Base-by-base conservation (phyloP, 2,888 invertebrate species). In the Holacanthella duospinosa region DNA sequence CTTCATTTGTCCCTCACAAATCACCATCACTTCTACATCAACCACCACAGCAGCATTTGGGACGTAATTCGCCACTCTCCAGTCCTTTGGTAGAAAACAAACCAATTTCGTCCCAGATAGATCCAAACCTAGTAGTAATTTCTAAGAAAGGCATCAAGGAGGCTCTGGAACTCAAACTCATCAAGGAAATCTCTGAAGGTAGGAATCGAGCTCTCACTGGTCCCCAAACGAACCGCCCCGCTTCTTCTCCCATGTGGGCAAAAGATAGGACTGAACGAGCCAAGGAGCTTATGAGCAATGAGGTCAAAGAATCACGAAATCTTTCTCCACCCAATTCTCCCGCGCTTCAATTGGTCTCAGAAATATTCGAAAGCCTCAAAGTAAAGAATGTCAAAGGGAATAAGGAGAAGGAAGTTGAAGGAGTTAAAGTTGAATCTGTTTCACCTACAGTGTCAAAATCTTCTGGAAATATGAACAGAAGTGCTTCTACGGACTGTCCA, bases 321-420 rank as follows among this genome's bases (percentile, higher is more conserved):
- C 72, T 75, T 2, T 74, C 73, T 1, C 75, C 79, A 80, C 82
- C 68, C 65, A 77, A 82, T 70, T 89, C 89, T 77, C 90, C 90
- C 0, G 89, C 87, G 16, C 82, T 87, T 59, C 85, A 90, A 74
- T 80, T 92, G 68, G 86, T 91, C 12, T 87, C 86, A 19, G 92
- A 92, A 78, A 81, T 92, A 61, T 89, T 89, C 59, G 91, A 91
- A 77, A 88, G 86, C 74, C 83, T 91, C 74, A 87, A 87, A 77
- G 79, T 88, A 74, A 85, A 85, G 68, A 78, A 78, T 26, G 73
- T 77, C 68, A 82, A 74, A 75, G 81, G 54, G 25, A 53, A 59
- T 0, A 57, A 63, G 36, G 55, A 57, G 36, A 44, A 53, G 27
- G 19, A 21, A 27, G 6, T 25, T 12, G 59, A 59, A 25, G 56